Evolutionary conservation across 1,140 invertebrate genomes (phyloP).

Genomic region (Oncopodura yosiiana): DNA sequence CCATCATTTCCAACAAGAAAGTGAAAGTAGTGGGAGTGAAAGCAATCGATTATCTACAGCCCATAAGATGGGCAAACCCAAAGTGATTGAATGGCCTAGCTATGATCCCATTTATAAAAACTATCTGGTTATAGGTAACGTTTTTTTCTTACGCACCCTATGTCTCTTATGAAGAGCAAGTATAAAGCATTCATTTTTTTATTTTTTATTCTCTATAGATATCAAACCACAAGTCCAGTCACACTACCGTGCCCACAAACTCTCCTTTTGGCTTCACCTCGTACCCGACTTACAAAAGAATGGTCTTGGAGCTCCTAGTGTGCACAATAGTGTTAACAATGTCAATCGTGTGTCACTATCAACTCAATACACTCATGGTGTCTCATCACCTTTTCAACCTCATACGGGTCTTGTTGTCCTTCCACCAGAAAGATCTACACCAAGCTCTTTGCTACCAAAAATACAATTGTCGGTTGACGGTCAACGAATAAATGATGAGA

Average conservation of each 20-base stretch:
- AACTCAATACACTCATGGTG: constrained; percentile 11
- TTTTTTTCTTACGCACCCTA: not conserved
- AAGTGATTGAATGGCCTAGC: constrained; percentile 69
- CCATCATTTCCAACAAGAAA: too few relatives aligned
- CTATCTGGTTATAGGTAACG: constrained; percentile 75
- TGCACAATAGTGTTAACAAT: constrained; percentile 5
- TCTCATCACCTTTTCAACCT: too few relatives aligned
- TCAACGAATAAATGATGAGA: too few relatives aligned
- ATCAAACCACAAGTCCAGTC: too few relatives aligned
- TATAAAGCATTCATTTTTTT: too few relatives aligned
- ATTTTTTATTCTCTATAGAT: too few relatives aligned
- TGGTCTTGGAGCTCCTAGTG: constrained; percentile 47
- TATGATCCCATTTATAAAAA: constrained; percentile 87
- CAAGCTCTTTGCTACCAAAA: too few relatives aligned
- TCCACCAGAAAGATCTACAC: too few relatives aligned
- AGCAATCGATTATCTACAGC: constrained; percentile 17
- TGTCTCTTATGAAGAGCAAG: too few relatives aligned
- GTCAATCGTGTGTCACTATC: not conserved
- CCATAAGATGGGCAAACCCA: constrained; percentile 28
- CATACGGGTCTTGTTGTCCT: too few relatives aligned
- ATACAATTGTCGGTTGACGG: too few relatives aligned
- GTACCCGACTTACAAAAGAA: constrained; percentile 86
- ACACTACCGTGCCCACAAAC: constrained; percentile 83
- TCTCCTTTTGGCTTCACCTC: constrained; percentile 90
- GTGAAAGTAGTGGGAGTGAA: constrained; percentile 19